These are phyloP conservation scores for Pristionchus japonicus DNA, from an alignment of 2,888 invertebrate genomes.

Conservation along the genomic window DNA sequence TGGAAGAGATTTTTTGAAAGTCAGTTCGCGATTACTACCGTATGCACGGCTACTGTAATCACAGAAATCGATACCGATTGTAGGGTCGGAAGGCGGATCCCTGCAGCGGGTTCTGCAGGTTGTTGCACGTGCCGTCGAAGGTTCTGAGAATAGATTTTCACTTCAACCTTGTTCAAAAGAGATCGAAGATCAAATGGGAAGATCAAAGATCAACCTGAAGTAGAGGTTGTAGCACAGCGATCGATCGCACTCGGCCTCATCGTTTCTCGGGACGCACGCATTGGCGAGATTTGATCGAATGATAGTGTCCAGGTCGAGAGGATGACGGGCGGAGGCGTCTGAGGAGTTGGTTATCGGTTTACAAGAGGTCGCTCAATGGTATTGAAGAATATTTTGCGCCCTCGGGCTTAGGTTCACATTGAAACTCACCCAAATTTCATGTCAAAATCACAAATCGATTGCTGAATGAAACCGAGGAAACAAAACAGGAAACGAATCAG, in stretches of 20 bases:
- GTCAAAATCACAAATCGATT: neutral
- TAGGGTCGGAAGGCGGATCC: slow-evolving; percentile 88
- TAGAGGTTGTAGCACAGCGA: slow-evolving; percentile 71
- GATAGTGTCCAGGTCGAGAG: slow-evolving; percentile 65
- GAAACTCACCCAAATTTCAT: neutral
- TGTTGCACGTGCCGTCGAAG: slow-evolving; percentile 95
- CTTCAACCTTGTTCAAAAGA: neutral
- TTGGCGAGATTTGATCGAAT: slow-evolving; percentile 72
- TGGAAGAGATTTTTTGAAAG: slow-evolving; percentile 45
- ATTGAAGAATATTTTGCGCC: neutral
- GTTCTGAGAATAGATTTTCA: slow-evolving; percentile 79
- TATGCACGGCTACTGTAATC: neutral
- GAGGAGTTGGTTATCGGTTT: neutral
- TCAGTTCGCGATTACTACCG: neutral
- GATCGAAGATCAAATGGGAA: neutral
- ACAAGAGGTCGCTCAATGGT: neutral
- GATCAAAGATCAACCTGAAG: slow-evolving; percentile 53
- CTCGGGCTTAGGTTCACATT: neutral
- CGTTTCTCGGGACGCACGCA: slow-evolving; percentile 73
- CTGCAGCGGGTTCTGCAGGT: slow-evolving; percentile 89
- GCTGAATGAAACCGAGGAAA: too few species aligned
- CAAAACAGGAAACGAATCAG: neutral
- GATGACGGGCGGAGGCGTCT: slow-evolving; percentile 60
- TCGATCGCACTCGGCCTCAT: slow-evolving; percentile 72
- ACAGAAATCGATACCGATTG: slow-evolving; percentile 51